Conservation (phyloP, 2,113 vertebrate species). For the Oryctolagus cuniculus region DNA sequence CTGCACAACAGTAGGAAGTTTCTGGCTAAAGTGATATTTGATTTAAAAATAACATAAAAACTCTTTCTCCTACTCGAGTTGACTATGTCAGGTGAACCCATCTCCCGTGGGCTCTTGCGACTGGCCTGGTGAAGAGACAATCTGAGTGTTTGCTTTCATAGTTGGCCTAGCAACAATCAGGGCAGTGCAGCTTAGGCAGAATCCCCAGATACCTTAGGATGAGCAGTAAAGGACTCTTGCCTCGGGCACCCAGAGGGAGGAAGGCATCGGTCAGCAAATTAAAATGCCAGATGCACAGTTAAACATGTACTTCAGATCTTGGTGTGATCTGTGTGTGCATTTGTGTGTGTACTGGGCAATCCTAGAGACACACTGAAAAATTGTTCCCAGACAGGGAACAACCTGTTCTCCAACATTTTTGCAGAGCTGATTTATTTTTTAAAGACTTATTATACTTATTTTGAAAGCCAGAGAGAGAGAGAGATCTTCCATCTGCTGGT, state of each 20-base stretch:
- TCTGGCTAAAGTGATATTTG: background rate
- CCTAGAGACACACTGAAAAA: slow-evolving; percentile 8
- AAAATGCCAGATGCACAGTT: background rate
- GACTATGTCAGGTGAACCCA: background rate
- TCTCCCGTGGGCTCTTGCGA: background rate
- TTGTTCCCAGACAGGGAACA: background rate
- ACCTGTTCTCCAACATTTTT: background rate
- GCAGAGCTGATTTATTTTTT: background rate
- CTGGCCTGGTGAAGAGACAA: background rate
- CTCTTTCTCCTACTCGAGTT: background rate
- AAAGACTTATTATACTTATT: background rate
- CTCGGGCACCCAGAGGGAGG: background rate
- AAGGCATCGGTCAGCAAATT: background rate
- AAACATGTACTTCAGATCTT: slow-evolving; percentile 34
- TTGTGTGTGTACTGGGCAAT: background rate
- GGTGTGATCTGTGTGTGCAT: background rate
- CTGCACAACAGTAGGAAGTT: background rate
- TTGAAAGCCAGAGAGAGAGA: no score
- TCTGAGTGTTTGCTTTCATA: background rate
- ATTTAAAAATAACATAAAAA: background rate
- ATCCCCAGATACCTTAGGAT: background rate
- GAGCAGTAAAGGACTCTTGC: background rate
- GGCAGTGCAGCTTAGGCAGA: background rate
- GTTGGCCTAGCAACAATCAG: background rate
- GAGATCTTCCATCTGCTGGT: no score